Conservation (phyloP, 2,113 vertebrate species). For the Bucco capensis region DNA sequence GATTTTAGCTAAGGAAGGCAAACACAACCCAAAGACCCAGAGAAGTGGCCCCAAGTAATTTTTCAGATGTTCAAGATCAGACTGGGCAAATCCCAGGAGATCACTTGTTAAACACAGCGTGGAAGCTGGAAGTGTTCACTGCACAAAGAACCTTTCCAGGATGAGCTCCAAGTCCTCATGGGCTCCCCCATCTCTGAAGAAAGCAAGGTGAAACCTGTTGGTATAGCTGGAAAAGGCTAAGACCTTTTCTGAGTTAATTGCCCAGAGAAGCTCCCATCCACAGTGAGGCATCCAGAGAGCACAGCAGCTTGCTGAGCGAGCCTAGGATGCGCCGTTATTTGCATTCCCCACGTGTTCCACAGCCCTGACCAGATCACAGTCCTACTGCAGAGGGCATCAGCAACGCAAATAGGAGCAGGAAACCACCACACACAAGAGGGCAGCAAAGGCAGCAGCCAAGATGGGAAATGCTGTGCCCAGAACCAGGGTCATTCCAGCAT, state of each 20-base stretch:
- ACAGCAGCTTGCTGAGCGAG: not conserved
- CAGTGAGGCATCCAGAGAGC: not conserved
- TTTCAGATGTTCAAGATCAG: slow-evolving; percentile 25
- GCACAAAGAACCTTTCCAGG: slow-evolving; percentile 19
- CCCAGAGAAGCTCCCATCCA: not conserved
- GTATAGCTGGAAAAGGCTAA: not conserved
- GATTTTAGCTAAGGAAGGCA: not conserved
- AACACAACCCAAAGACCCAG: not conserved
- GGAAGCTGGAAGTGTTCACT: slow-evolving; percentile 15
- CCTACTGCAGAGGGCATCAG: not conserved
- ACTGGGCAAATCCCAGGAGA: slow-evolving; percentile 23
- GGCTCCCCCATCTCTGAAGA: not conserved
- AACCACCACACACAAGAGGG: rapidly evolving
- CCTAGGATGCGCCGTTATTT: not conserved
- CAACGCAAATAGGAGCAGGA: not conserved
- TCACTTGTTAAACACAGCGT: not conserved
- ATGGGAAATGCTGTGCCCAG: not conserved
- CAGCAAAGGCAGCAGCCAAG: not conserved
- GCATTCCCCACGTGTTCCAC: not conserved
- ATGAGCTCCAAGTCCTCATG: not conserved
- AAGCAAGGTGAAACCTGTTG: not conserved
- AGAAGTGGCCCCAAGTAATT: slow-evolving; percentile 3
- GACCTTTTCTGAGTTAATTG: not conserved
- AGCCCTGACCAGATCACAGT: not conserved
- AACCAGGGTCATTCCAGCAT: not conserved